Percentiles rank a stretch among this genome's conserved stretches.
These are phyloP conservation scores for Ridgeia piscesae DNA, from an alignment of 1,140 invertebrate species.

Conservation along the genomic window DNA sequence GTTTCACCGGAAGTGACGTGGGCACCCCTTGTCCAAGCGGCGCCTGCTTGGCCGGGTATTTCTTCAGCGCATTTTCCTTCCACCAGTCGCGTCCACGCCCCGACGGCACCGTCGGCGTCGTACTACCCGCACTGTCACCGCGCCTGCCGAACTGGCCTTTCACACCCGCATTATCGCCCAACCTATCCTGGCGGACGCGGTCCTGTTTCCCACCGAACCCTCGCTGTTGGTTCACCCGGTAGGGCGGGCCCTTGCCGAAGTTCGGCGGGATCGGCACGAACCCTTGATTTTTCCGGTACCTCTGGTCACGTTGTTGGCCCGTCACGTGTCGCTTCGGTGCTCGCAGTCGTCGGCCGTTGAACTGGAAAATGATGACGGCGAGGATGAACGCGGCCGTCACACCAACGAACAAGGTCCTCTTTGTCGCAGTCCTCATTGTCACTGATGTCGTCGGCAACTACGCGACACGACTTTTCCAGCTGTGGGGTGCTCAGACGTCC, in stretches of 20 bases:
- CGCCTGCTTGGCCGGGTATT: neutral
- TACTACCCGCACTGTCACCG: neutral
- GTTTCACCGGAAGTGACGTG: neutral
- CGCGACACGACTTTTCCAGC: neutral
- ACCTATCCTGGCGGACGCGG: neutral
- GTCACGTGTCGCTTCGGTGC: neutral
- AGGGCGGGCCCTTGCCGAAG: neutral
- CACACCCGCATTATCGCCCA: neutral
- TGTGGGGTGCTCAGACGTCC: neutral
- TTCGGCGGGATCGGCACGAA: neutral
- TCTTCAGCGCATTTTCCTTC: neutral
- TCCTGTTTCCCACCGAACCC: neutral
- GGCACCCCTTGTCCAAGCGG: neutral
- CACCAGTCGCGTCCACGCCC: neutral
- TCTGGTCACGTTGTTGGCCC: neutral
- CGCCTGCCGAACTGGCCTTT: neutral
- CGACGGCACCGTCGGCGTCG: neutral
- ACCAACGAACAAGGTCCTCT: neutral
- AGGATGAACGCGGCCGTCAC: neutral
- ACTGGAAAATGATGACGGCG: neutral
- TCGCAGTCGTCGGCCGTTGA: neutral
- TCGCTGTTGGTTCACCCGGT: neutral
- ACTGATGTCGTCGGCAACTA: neutral
- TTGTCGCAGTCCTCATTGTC: neutral
- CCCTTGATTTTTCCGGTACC: neutral